Evolutionary conservation across 92 coral and sea anemone genomes (phyloP).

Genomic region (Bergia puertoricense): DNA sequence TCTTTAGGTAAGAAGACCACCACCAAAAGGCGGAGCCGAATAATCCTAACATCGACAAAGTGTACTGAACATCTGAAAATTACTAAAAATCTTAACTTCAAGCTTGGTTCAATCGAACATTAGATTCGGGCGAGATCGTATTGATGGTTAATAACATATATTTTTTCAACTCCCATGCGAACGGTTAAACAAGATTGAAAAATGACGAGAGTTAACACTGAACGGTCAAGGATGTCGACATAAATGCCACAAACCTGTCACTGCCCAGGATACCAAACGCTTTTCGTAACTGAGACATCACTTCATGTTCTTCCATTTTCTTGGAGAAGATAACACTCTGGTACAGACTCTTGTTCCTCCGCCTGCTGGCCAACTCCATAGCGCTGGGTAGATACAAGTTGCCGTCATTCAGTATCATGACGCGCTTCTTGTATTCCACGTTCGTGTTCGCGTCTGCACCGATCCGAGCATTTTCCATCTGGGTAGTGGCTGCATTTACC

Average conservation of each 20-base stretch:
- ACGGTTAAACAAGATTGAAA: too few species aligned
- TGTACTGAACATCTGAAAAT: too few species aligned
- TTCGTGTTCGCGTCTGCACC: neutral
- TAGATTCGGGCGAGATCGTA: too few species aligned
- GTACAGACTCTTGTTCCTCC: neutral
- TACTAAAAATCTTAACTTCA: too few species aligned
- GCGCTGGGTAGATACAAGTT: conserved; percentile 32
- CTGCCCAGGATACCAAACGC: conserved; percentile 18
- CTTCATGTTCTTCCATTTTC: conserved; percentile 37
- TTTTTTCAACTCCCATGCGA: too few species aligned
- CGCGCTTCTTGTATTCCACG: conserved; percentile 26
- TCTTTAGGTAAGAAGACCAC: too few species aligned
- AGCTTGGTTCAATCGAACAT: too few species aligned
- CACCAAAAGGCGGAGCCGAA: too few species aligned
- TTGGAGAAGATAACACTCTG: conserved; percentile 32
- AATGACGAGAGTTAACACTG: too few species aligned
- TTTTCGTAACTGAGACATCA: conserved; percentile 11
- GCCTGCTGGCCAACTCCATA: conserved; percentile 39
- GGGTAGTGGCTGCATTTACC: too few species aligned
- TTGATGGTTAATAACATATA: too few species aligned
- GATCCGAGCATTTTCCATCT: neutral
- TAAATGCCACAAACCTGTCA: conserved; percentile 7
- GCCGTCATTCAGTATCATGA: conserved; percentile 16
- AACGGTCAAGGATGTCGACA: neutral
- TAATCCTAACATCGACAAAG: too few species aligned